Evolutionary conservation across 2,113 vertebrate genomes (phyloP), one percentile per base, ranked within the genome.

Genomic region (Tichodroma muraria): DNA sequence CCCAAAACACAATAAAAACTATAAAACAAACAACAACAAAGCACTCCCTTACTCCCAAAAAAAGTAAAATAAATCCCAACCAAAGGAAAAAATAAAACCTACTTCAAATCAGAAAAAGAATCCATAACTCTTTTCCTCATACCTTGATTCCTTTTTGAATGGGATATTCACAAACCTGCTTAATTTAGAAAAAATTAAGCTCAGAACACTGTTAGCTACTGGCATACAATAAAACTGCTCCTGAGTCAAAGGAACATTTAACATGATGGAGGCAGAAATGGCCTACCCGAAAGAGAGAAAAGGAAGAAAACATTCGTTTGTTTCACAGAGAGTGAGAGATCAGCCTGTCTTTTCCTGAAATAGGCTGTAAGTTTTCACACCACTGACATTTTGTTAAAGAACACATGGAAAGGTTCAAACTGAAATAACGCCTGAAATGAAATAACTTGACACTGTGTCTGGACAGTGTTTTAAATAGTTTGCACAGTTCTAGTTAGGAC

Each of bases 21-120:
- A 6, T 19, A 15, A 66, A 70, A 6, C 21, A 28, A 45, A 15
- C 8, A 35, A 23, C 6, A 42, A 18, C 9, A 60, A 60, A 60
- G 0, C 11, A 27, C 6, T 47, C 8, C 5, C 1, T 2, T 1
- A 11, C 5, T 6, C 6, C 1, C 4, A 1, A 11, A 54, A 45
- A 20, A 17, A 18, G 3, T 35, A 13, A 49, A 60, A 60, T 15
- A 70, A 76, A 54, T 20, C 6, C 7, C 7, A 72, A 22, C 7
- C 24, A 69, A 49, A 69, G 15, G 9, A 52, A 54, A 54, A 57
- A 44, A 6, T 9, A 45, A 63, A 47, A 13, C 3, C 6, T 69
- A 13, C 1, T 8, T n/a, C 28, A 60, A 69, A n/a, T 14, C 0
- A 60, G 23, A 35, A 57, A 19, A 22, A 11, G 0, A 44, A 7